Conservation (phyloP, 1,140 invertebrate species). For the Diorhabda carinulata region DNA sequence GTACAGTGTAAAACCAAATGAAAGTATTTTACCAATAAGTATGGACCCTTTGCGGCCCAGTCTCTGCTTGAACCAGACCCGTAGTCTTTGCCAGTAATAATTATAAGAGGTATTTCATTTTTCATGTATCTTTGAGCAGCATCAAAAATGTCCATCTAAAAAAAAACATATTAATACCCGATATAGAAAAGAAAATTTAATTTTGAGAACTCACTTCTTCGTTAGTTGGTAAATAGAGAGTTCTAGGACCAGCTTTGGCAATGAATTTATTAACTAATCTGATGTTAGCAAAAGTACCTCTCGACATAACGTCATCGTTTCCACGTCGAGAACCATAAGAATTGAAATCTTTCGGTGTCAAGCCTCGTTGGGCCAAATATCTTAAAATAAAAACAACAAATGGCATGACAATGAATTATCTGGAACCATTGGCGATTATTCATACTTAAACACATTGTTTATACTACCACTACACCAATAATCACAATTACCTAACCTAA, state of each 20-base stretch:
- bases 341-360: constrained; percentile 93
- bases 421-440: no score
- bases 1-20: neutral
- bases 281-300: constrained; percentile 98
- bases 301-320: constrained; percentile 94
- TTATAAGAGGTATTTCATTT: constrained; percentile 71
- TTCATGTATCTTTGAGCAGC: constrained; percentile 81
- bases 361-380: constrained; percentile 71
- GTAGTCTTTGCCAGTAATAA: constrained; percentile 96
- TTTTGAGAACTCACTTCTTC: constrained; percentile 61
- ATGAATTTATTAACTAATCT: constrained; percentile 92
- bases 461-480: no score
- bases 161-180: neutral
- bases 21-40: constrained; percentile 63
- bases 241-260: constrained; percentile 76
- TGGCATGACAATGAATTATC: neutral
- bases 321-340: constrained; percentile 96
- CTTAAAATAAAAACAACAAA: constrained; percentile 45
- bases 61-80: constrained; percentile 94
- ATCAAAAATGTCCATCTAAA: constrained; percentile 89
- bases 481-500: no score
- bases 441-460: no score
- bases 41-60: constrained; percentile 98
- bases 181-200: neutral
- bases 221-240: constrained; percentile 81